Percentiles rank a stretch among this genome's conserved stretches.
These are phyloP conservation scores for Pseudococcus viburni DNA, from an alignment of 2,888 invertebrate species.

Conservation along the genomic window DNA sequence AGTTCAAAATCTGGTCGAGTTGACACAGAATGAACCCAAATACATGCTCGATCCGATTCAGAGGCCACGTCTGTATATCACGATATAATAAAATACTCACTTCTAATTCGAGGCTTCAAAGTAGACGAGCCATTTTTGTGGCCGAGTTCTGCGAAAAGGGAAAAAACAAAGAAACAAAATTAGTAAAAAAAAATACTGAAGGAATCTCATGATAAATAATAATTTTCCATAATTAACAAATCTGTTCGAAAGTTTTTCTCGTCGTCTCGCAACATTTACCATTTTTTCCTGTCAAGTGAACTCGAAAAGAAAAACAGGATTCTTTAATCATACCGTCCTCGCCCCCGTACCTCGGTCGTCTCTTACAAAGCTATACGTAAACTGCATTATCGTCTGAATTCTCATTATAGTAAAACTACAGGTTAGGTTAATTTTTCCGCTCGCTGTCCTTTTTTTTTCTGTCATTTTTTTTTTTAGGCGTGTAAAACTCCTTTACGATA, in stretches of 20 bases:
- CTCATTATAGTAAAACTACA: conserved; percentile 41
- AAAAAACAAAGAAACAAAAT: not conserved
- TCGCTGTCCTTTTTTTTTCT: not conserved
- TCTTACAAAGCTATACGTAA: conserved; percentile 4
- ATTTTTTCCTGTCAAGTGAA: conserved; percentile 8
- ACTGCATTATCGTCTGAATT: conserved; percentile 14
- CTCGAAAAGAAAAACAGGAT: conserved; percentile 13
- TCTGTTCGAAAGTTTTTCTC: not conserved
- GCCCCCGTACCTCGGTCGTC: not conserved
- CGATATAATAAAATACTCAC: conserved; percentile 8
- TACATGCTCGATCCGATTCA: not conserved
- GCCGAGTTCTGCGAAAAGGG: not conserved
- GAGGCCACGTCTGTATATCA: too few relatives aligned
- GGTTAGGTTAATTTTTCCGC: conserved; percentile 45
- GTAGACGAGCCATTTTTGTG: not conserved
- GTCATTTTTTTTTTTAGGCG: not conserved
- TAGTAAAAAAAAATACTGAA: not conserved
- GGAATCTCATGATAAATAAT: not conserved
- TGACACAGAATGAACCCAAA: too few relatives aligned
- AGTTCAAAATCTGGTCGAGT: too few relatives aligned
- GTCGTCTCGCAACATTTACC: not conserved
- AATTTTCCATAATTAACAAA: conserved; percentile 31
- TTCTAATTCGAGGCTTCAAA: not conserved
- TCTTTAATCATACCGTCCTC: conserved; percentile 30
- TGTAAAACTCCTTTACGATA: conserved; percentile 33